phyloP scores from a whole-genome alignment of 92 coral and sea anemone genomes.

The Paragorgia papillata region DNA sequence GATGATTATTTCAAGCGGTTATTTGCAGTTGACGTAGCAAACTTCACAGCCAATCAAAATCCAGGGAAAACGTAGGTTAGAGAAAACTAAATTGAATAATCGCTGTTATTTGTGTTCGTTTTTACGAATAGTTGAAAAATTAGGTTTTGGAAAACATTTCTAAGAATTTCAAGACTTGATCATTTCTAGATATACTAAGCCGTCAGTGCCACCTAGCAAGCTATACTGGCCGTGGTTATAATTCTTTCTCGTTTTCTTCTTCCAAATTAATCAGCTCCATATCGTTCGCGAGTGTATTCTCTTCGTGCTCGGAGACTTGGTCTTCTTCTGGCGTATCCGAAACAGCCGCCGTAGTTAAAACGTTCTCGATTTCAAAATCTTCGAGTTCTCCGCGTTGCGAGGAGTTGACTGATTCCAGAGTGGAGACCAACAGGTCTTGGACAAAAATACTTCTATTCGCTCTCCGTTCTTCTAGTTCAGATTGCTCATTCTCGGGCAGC shows the following conservation, averaged over 20 bases:
- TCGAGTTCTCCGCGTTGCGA: constrained; percentile 8
- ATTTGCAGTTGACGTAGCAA: too few species aligned
- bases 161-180: background rate
- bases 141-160: background rate
- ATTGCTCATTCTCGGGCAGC: constrained; percentile 82
- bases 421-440: constrained; percentile 94
- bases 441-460: constrained; percentile 93
- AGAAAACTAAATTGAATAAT: too few species aligned
- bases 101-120: too few species aligned
- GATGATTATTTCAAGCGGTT: too few species aligned
- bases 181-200: too few species aligned
- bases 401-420: constrained; percentile 55
- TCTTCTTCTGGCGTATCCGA: constrained; percentile 27
- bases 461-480: constrained; percentile 77
- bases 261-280: constrained; percentile 41
- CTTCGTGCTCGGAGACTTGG: background rate
- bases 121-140: too few species aligned
- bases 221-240: constrained; percentile 19
- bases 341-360: constrained; percentile 5
- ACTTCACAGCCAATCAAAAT: too few species aligned
- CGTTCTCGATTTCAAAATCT: background rate
- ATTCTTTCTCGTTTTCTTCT: constrained; percentile 28
- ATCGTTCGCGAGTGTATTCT: constrained; percentile 3
- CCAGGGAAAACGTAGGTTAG: too few species aligned
- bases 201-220: too few species aligned